Percentiles rank a stretch among this genome's conserved stretches.
These are phyloP conservation scores for Cryptosula pallasiana DNA, from an alignment of 2,888 invertebrate species.

Conservation along the genomic window DNA sequence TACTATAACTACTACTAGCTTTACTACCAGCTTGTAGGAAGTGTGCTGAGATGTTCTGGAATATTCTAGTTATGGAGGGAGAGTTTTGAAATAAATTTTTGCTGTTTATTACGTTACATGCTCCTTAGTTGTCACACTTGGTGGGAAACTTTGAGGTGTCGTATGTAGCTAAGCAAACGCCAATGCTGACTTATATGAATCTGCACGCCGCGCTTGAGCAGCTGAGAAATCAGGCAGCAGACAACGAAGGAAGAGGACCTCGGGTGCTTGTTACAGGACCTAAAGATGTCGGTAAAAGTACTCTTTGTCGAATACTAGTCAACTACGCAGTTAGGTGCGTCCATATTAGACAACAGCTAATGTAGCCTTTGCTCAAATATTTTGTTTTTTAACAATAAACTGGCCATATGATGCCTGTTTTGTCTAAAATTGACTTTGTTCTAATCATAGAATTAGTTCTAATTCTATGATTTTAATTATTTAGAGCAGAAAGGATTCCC, in stretches of 20 bases:
- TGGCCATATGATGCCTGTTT: too few species aligned
- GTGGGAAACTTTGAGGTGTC: constrained; percentile 84
- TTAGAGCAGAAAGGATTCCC: constrained; percentile 69
- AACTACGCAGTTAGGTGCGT: constrained; percentile 78
- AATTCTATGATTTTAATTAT: background rate
- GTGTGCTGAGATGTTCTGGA: too few species aligned
- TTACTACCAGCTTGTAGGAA: too few species aligned
- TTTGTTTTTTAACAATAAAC: too few species aligned
- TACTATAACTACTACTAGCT: constrained; percentile 24
- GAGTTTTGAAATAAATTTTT: too few species aligned
- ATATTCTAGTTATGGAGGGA: too few species aligned
- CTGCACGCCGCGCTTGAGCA: constrained; percentile 91
- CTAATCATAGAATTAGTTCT: too few species aligned
- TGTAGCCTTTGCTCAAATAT: too few species aligned
- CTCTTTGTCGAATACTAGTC: constrained; percentile 76
- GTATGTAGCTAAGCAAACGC: constrained; percentile 92
- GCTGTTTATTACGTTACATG: too few species aligned
- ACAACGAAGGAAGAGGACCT: constrained; percentile 54
- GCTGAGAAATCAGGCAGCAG: constrained; percentile 75
- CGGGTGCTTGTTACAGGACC: constrained; percentile 83
- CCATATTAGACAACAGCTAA: too few species aligned
- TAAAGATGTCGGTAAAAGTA: constrained; percentile 92
- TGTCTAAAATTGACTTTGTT: too few species aligned
- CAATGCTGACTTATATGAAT: constrained; percentile 92
- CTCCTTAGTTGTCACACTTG: background rate